A percentile compares a stretch with the other conserved stretches of the same genome.
Conservation (phyloP, 2,113 vertebrate species). For the Phalacrocorax brasilianus region DNA sequence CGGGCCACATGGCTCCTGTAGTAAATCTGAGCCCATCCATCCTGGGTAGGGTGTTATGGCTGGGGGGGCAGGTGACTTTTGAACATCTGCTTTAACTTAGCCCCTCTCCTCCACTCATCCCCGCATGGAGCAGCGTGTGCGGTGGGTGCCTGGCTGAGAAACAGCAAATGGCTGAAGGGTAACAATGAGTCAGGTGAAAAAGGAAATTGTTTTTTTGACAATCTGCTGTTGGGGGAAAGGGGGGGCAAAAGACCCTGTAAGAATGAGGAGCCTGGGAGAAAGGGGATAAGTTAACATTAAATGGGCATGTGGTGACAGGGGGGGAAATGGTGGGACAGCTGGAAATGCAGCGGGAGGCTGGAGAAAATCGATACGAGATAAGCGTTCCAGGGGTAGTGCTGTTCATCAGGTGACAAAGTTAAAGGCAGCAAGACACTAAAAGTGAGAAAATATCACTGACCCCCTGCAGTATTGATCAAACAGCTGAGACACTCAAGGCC, state of each 20-base stretch:
- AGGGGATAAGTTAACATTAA: constrained; percentile 87
- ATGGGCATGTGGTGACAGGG: constrained; percentile 85
- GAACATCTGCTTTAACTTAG: neutral
- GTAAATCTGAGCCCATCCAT: neutral
- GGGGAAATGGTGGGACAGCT: constrained; percentile 79
- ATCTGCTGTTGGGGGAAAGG: neutral
- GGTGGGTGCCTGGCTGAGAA: neutral
- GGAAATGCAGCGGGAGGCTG: constrained; percentile 73
- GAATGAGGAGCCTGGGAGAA: constrained; percentile 40
- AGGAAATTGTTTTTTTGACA: constrained; percentile 68
- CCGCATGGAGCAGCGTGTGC: neutral
- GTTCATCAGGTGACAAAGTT: constrained; percentile 98
- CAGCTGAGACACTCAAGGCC: constrained; percentile 92
- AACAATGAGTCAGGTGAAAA: constrained; percentile 51
- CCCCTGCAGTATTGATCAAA: constrained; percentile 95
- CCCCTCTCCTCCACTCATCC: neutral
- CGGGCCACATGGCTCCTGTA: rapidly evolving
- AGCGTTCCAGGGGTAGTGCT: constrained; percentile 90
- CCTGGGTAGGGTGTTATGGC: neutral
- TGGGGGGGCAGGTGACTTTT: neutral
- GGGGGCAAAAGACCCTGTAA: neutral
- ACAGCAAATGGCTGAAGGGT: constrained; percentile 15
- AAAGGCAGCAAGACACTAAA: constrained; percentile 89
- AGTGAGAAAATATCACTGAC: constrained; percentile 94
- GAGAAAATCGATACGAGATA: constrained; percentile 98